Conservation (phyloP, 2,888 invertebrate species). For the Drosophila anceps region DNA sequence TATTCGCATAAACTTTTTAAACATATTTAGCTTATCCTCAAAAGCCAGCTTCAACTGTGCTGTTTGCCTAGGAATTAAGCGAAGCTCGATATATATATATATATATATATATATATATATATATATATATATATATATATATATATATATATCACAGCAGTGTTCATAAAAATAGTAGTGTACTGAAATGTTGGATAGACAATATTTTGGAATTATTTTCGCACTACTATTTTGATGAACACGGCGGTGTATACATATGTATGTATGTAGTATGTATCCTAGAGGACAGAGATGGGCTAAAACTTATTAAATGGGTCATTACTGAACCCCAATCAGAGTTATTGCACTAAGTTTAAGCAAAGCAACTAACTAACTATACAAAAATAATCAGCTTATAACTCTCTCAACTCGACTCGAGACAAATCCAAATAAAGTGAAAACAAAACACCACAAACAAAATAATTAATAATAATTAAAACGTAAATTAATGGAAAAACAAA, state of each 20-base stretch:
- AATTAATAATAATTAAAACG: constrained; percentile 27
- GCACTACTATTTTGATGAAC: no score
- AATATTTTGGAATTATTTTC: no score
- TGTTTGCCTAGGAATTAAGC: constrained; percentile 39
- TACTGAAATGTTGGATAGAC: no score
- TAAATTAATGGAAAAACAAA: constrained; percentile 17
- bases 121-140: no score
- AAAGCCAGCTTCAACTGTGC: constrained; percentile 24
- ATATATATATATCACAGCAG: no score
- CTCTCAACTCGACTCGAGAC: constrained; percentile 21
- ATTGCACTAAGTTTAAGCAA: constrained; percentile 44
- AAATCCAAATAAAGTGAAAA: constrained; percentile 17
- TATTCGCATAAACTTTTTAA: constrained; percentile 49
- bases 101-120: not conserved
- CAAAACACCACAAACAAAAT: constrained; percentile 2
- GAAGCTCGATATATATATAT: constrained; percentile 14
- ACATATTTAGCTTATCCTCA: constrained; percentile 43
- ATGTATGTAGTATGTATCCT: constrained; percentile 26
- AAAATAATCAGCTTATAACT: constrained; percentile 44
- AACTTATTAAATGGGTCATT: not conserved
- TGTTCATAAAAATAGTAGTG: no score
- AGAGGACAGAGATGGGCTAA: constrained; percentile 13
- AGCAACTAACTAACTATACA: constrained; percentile 44
- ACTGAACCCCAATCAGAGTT: constrained; percentile 4
- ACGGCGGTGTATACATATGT: no score